Evolutionary conservation across 37 sponge, comb jelly and placozoan species (phyloP).

Genomic region (Mnemiopsis leidyi): DNA sequence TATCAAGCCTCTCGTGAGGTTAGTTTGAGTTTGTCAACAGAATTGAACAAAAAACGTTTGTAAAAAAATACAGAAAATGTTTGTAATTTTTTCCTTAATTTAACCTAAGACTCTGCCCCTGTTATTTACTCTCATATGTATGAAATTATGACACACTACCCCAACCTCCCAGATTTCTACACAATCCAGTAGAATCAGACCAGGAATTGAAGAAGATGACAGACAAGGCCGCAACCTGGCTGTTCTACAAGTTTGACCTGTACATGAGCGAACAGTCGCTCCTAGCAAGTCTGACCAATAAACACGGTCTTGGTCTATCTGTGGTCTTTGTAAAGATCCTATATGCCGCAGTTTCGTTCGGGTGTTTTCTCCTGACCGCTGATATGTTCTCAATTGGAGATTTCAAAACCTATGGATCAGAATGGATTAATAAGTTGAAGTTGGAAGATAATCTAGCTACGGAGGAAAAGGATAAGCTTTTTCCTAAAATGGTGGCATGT

Average conservation of each 20-base stretch:
- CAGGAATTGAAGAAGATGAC: slow-evolving; percentile 26
- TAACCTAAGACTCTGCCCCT: no score
- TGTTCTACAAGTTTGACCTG: slow-evolving; percentile 31
- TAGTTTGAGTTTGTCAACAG: no score
- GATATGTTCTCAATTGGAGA: slow-evolving; percentile 38
- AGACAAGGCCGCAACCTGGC: slow-evolving; percentile 34
- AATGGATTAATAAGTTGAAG: slow-evolving; percentile 10
- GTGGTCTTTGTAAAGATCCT: slow-evolving; percentile 14
- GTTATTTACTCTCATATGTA: no score
- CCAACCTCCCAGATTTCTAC: neutral
- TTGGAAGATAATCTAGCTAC: neutral
- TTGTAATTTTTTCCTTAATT: no score
- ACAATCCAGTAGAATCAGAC: slow-evolving; percentile 31
- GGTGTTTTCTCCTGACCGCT: neutral
- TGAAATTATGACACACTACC: no score
- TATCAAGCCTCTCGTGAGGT: slow-evolving; percentile 40
- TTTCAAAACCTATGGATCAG: neutral
- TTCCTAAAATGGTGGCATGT: slow-evolving; percentile 12
- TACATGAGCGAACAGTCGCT: slow-evolving; percentile 41
- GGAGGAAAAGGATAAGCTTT: slow-evolving; percentile 35
- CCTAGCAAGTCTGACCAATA: neutral
- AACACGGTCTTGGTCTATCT: slow-evolving; percentile 3
- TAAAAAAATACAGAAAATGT: no score
- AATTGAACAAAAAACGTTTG: no score
- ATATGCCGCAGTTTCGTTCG: slow-evolving; percentile 12